Conservation (phyloP, 1,140 invertebrate genomes). For the Brachionus asplanchnoidis region DNA sequence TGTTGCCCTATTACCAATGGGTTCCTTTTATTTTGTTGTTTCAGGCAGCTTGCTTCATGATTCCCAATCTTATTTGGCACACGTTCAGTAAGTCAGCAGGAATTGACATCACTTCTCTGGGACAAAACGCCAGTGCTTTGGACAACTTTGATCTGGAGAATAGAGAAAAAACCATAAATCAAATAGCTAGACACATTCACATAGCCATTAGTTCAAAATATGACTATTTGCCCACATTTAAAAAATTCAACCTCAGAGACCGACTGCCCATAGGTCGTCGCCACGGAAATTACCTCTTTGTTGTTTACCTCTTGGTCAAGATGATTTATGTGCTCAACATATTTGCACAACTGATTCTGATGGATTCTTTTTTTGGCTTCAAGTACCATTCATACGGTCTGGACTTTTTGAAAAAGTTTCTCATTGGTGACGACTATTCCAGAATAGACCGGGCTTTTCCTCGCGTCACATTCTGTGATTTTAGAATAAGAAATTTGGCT, state of each 20-base stretch:
- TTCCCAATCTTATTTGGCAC: conserved; percentile 54
- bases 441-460: conserved; percentile 48
- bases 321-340: conserved; percentile 48
- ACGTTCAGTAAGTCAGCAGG: conserved; percentile 43
- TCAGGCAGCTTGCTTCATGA: conserved; percentile 55
- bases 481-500: conserved; percentile 59
- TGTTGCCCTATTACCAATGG: conserved; percentile 59
- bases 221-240: conserved; percentile 32
- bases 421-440: conserved; percentile 55
- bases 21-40: conserved; percentile 57
- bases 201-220: conserved; percentile 38
- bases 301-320: conserved; percentile 51
- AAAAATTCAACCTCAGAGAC: conserved; percentile 37
- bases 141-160: conserved; percentile 48
- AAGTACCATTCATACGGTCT: conserved; percentile 59
- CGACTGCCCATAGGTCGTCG: conserved; percentile 50
- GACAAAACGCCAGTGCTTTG: conserved; percentile 42
- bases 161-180: conserved; percentile 52
- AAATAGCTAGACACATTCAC: conserved; percentile 53
- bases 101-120: conserved; percentile 44
- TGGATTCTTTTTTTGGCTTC: conserved; percentile 50
- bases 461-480: conserved; percentile 54
- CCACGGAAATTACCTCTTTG: conserved; percentile 56
- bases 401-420: conserved; percentile 55
- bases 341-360: conserved; percentile 47